These are phyloP conservation scores for Acrocyrtus sp. DNA, from an alignment of 2,888 invertebrate species.

Conservation along the genomic window DNA sequence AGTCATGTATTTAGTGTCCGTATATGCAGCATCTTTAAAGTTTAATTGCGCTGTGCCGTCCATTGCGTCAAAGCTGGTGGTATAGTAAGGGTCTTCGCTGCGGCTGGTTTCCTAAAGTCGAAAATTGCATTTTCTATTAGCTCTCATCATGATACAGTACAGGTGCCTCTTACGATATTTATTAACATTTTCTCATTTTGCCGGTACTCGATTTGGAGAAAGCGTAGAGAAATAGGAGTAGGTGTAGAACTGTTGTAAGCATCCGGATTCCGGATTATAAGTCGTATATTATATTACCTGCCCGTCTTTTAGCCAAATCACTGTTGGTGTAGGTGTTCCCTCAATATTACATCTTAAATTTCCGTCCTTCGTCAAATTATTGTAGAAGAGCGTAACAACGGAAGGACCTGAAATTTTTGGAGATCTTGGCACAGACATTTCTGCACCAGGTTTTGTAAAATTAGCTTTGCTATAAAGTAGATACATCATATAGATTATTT, in stretches of 20 bases:
- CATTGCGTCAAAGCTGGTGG: slow-evolving; percentile 30
- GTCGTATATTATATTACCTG: slow-evolving; percentile 48
- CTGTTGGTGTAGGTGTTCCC: slow-evolving; percentile 58
- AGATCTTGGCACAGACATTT: slow-evolving; percentile 55
- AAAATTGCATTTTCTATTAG: too few relatives aligned
- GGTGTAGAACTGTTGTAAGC: too few relatives aligned
- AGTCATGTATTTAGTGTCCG: neutral
- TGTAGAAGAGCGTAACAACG: slow-evolving; percentile 20
- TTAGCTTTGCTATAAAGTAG: too few relatives aligned
- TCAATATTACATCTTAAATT: slow-evolving; percentile 49
- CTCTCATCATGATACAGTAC: too few relatives aligned
- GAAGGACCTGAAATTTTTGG: slow-evolving; percentile 54
- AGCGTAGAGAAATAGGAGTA: too few relatives aligned
- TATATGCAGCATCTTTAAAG: slow-evolving; percentile 28
- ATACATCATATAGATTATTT: too few relatives aligned
- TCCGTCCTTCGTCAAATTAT: slow-evolving; percentile 9
- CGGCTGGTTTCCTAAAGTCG: slow-evolving; percentile 16
- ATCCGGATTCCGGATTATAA: too few relatives aligned
- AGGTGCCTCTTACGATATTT: too few relatives aligned
- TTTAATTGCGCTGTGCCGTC: slow-evolving; percentile 33
- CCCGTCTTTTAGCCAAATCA: slow-evolving; percentile 55
- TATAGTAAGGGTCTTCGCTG: slow-evolving; percentile 23
- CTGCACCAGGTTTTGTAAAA: too few relatives aligned
- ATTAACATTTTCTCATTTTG: too few relatives aligned
- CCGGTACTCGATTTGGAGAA: too few relatives aligned